Evolutionary conservation across 2,797 vertebrate species (phyloP).

Genomic region (Semotilus atromaculatus): DNA sequence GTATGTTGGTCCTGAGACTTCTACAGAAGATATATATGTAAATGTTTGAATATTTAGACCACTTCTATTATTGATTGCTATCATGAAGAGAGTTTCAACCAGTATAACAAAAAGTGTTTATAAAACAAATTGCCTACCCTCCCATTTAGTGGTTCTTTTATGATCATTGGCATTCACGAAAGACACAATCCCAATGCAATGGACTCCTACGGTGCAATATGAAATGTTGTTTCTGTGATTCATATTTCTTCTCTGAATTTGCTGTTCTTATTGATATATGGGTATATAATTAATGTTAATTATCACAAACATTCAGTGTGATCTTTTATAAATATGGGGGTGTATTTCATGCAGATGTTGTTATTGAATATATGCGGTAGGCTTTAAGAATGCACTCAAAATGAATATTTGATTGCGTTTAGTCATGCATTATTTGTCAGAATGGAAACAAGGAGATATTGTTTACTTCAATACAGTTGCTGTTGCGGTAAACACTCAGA

Average conservation of each 20-base stretch:
- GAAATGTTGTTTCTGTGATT: background rate
- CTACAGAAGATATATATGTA: background rate
- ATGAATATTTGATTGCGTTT: conserved; percentile 26
- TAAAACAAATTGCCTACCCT: background rate
- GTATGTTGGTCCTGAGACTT: background rate
- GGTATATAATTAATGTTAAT: conserved; percentile 26
- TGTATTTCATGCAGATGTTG: conserved; percentile 8
- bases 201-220: background rate
- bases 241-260: background rate
- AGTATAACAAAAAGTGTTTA: background rate
- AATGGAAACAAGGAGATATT: conserved; percentile 19
- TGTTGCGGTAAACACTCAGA: conserved; percentile 16
- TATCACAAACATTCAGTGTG: background rate
- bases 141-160: background rate
- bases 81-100: background rate
- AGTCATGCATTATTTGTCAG: conserved; percentile 23
- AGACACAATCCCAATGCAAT: background rate
- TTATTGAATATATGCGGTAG: background rate
- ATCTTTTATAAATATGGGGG: background rate
- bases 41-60: background rate
- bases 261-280: background rate
- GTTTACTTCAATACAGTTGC: conserved; percentile 21
- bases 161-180: background rate
- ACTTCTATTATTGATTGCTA: background rate
- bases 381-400: conserved; percentile 2